These are phyloP conservation scores for Nycticryphes semicollaris DNA, from an alignment of 2,113 vertebrate genomes.

Conservation along the genomic window DNA sequence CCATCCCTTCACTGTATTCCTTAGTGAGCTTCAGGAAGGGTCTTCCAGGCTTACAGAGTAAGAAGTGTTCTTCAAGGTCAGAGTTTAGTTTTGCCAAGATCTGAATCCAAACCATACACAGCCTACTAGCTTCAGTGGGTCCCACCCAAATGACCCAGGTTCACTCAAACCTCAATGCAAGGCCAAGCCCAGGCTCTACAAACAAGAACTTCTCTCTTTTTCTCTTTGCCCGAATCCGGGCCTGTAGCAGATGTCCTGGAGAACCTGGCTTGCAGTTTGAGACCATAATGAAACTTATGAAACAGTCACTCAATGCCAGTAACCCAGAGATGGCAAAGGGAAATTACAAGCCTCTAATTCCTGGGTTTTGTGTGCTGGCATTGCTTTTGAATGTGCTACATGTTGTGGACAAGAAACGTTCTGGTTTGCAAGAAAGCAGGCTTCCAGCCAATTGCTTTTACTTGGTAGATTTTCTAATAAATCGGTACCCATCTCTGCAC, in stretches of 20 bases:
- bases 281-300: not conserved
- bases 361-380: not conserved
- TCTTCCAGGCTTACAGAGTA: not conserved
- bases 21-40: not conserved
- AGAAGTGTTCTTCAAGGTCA: accelerated
- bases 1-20: not conserved
- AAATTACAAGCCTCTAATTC: constrained; percentile 16
- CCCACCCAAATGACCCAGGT: constrained; percentile 47
- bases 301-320: not conserved
- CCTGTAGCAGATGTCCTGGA: not conserved
- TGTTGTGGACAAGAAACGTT: not conserved
- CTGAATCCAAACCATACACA: constrained; percentile 46
- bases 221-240: not conserved
- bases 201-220: not conserved
- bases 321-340: not conserved
- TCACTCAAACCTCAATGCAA: constrained; percentile 5
- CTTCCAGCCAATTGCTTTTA: not conserved
- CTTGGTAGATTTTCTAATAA: not conserved
- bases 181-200: not conserved
- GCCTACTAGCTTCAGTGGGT: not conserved
- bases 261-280: constrained; percentile 2
- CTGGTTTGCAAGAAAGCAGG: not conserved
- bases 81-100: not conserved
- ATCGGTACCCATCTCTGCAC: not conserved
- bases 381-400: not conserved